phyloP scores from a whole-genome alignment of 2,797 vertebrate species.

The Oreonectes daqikongensis region DNA sequence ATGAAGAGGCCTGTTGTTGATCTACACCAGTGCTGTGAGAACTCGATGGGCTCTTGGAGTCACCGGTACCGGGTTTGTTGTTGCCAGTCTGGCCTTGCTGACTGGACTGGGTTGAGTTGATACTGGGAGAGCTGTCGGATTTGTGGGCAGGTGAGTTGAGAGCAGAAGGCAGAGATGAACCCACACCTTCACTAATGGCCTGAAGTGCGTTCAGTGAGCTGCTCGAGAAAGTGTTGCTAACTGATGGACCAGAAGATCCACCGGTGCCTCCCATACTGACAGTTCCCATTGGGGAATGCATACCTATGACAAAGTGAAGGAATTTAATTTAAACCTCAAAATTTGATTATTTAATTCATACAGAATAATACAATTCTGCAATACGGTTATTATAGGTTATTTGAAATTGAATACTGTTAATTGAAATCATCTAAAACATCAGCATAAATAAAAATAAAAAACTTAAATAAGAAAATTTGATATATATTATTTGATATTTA shows the following conservation, averaged over 20 bases:
- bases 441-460: too few relatives aligned
- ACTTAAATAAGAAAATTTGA: too few relatives aligned
- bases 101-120: conserved; percentile 81
- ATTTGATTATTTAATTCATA: background rate
- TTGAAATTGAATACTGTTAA: too few relatives aligned
- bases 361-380: background rate
- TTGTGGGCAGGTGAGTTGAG: conserved; percentile 90
- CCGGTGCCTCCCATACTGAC: conserved; percentile 76
- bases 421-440: too few relatives aligned
- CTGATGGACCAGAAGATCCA: conserved; percentile 68
- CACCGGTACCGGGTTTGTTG: conserved; percentile 74
- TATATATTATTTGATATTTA: too few relatives aligned
- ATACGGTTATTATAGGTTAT: too few relatives aligned
- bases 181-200: conserved; percentile 97
- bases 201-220: conserved; percentile 97
- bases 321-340: background rate
- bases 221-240: conserved; percentile 88
- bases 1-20: conserved; percentile 76
- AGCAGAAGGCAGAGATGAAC: conserved; percentile 88
- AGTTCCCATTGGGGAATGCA: conserved; percentile 92
- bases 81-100: conserved; percentile 63
- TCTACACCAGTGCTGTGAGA: conserved; percentile 76
- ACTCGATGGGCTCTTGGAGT: conserved; percentile 87
- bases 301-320: conserved; percentile 71
- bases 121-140: conserved; percentile 87